phyloP scores from a whole-genome alignment of 1,140 invertebrate species.

The Meloidogyne chitwoodi region DNA sequence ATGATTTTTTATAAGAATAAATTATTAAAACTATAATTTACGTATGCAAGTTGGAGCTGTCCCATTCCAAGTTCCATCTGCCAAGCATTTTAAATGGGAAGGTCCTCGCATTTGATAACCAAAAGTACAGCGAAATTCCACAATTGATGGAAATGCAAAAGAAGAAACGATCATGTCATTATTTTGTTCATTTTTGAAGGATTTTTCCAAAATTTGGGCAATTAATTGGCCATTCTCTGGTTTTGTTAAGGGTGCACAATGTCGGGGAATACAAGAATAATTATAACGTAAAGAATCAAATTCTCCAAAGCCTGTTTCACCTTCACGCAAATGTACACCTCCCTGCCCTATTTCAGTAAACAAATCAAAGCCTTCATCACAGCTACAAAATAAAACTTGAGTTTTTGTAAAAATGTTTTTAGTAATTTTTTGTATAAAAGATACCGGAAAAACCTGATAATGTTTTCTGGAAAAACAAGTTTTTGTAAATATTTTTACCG shows the following conservation, averaged over 20 bases:
- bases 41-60: conserved; percentile 76
- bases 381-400: conserved; percentile 60
- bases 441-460: too few species aligned
- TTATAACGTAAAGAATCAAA: conserved; percentile 84
- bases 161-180: neutral
- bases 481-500: too few species aligned
- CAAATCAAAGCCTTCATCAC: conserved; percentile 85
- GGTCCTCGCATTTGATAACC: conserved; percentile 75
- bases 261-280: conserved; percentile 68
- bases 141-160: conserved; percentile 83
- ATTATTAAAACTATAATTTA: conserved; percentile 30
- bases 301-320: conserved; percentile 79
- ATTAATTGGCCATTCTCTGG: conserved; percentile 85
- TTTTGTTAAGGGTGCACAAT: conserved; percentile 73
- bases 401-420: too few species aligned
- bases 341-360: conserved; percentile 84
- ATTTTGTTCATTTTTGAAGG: neutral
- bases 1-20: neutral
- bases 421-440: too few species aligned
- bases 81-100: conserved; percentile 77
- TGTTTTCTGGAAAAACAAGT: too few species aligned
- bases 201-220: conserved; percentile 61
- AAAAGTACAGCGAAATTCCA: conserved; percentile 88
- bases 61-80: conserved; percentile 81
- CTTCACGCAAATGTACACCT: conserved; percentile 75